A percentile compares a stretch with the other conserved stretches of the same genome.
Conservation (phyloP, 1,140 invertebrate genomes). For the Drosophila persimilis region DNA sequence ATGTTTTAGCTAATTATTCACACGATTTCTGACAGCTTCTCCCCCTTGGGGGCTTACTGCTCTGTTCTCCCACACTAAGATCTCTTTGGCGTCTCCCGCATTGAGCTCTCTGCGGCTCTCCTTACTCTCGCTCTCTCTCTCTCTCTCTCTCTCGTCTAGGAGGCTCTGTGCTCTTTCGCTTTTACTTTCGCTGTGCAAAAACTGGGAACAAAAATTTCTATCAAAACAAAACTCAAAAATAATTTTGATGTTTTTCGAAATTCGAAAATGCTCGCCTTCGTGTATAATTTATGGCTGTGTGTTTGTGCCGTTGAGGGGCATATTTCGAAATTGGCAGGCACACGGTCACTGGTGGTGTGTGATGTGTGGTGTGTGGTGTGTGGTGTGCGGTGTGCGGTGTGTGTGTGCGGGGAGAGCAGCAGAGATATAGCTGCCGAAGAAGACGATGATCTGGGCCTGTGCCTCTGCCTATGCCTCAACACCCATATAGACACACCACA, state of each 20-base stretch:
- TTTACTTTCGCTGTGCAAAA: constrained; percentile 75
- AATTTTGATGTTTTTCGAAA: constrained; percentile 55
- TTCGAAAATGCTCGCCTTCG: constrained; percentile 44
- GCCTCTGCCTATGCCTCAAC: constrained; percentile 43
- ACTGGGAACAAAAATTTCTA: constrained; percentile 21
- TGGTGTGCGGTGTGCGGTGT: not conserved
- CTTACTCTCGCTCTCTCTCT: not conserved
- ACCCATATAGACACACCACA: constrained; percentile 46
- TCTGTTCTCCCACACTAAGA: not conserved
- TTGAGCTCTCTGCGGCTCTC: not conserved
- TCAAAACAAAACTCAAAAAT: constrained; percentile 28
- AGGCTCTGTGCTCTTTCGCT: constrained; percentile 39
- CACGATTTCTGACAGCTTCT: constrained; percentile 25
- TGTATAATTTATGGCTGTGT: constrained; percentile 36
- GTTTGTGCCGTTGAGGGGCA: constrained; percentile 35
- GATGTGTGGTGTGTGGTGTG: constrained; percentile 3
- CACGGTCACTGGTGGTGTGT: constrained; percentile 11
- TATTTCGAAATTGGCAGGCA: constrained; percentile 73
- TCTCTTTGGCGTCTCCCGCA: not conserved
- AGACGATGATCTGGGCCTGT: constrained; percentile 53
- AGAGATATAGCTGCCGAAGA: constrained; percentile 30
- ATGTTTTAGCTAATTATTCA: constrained; percentile 39
- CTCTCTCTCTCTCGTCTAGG: not conserved
- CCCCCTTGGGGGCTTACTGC: not conserved
- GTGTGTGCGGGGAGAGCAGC: constrained; percentile 2